Percentiles rank a stretch among this genome's conserved stretches.
Evolutionary conservation across 2,113 vertebrate genomes (phyloP).

Genomic region (Raja brachyura): DNA sequence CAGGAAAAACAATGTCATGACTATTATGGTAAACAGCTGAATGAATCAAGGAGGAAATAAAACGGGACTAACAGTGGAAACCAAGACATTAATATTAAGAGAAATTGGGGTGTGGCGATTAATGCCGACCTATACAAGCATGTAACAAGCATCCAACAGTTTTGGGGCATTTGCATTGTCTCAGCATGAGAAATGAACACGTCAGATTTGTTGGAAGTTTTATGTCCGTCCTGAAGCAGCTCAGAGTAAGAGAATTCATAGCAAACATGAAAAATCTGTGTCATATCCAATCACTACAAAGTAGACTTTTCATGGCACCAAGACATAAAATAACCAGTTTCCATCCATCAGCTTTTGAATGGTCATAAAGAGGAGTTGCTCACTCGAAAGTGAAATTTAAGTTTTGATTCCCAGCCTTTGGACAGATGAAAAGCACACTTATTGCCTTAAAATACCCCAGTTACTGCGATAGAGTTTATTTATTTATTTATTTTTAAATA

Average conservation of each 20-base stretch:
- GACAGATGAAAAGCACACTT: not conserved
- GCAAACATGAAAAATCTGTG: not conserved
- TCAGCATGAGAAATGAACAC: not conserved
- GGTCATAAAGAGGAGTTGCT: not conserved
- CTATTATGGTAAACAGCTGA: not conserved
- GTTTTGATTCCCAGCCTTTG: not conserved
- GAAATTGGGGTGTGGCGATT: not conserved
- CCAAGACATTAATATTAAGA: not conserved
- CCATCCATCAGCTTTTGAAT: not conserved
- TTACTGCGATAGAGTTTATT: not conserved
- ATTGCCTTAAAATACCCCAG: not conserved
- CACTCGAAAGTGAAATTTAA: not conserved
- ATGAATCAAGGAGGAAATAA: not conserved
- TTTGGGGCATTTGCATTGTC: not conserved
- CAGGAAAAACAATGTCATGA: not conserved
- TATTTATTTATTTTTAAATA: not conserved
- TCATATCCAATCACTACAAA: constrained; percentile 14
- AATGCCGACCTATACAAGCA: not conserved
- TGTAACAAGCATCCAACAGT: not conserved
- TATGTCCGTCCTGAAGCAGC: not conserved
- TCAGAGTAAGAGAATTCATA: not conserved
- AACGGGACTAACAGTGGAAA: not conserved
- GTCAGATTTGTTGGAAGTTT: not conserved
- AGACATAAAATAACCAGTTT: not conserved
- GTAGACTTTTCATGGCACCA: not conserved